Percentiles rank a stretch among this genome's conserved stretches.
Evolutionary conservation across 2,113 vertebrate species (phyloP).

Genomic region (Lanius collurio): DNA sequence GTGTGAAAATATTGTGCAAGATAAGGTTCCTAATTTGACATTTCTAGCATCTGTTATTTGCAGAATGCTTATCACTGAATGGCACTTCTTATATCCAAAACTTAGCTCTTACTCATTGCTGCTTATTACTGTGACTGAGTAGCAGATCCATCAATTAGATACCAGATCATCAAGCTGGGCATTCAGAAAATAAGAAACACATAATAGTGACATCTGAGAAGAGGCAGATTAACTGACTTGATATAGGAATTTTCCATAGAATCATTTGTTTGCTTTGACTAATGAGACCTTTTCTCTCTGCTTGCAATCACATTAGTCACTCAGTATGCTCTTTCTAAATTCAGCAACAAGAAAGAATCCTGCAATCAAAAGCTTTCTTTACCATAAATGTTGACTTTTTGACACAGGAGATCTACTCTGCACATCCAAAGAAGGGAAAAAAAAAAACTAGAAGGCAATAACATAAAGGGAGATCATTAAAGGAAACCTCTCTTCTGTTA

Average conservation of each 20-base stretch:
- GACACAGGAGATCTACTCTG: neutral
- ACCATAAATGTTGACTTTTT: neutral
- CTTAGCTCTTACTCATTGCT: neutral
- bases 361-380: constrained; percentile 6
- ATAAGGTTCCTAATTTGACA: neutral
- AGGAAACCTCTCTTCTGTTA: neutral
- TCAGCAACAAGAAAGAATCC: neutral
- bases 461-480: neutral
- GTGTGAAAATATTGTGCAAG: neutral
- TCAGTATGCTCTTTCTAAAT: constrained; percentile 17
- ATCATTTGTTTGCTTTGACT: constrained; percentile 1
- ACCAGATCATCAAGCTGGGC: neutral
- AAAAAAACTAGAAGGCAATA: neutral
- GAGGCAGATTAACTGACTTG: neutral
- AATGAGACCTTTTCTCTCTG: constrained; percentile 34
- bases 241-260: constrained; percentile 28
- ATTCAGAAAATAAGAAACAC: neutral
- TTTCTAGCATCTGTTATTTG: neutral
- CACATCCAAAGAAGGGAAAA: neutral
- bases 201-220: neutral
- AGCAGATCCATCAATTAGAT: neutral
- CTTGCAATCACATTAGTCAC: constrained; percentile 39
- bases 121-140: neutral
- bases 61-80: neutral
- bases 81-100: neutral